These are phyloP conservation scores for Papilio machaon DNA, from an alignment of 1,140 invertebrate genomes.

Conservation along the genomic window DNA sequence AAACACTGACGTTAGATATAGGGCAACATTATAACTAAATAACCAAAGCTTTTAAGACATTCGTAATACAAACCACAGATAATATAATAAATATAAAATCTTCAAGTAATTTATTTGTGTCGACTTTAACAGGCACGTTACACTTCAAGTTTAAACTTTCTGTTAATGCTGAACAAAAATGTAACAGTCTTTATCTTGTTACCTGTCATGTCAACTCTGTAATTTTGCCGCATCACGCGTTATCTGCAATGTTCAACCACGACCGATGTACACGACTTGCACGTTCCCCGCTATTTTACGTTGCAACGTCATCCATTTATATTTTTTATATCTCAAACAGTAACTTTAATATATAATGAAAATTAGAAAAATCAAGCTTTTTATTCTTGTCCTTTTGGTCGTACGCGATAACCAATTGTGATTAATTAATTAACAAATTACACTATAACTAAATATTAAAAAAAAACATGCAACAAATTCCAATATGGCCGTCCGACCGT, in stretches of 20 bases:
- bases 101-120: neutral
- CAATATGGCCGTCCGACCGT: slow-evolving; percentile 14
- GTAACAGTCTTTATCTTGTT: neutral
- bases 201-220: slow-evolving; percentile 12
- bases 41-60: too few relatives aligned
- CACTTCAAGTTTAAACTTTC: neutral
- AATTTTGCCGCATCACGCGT: slow-evolving; percentile 14
- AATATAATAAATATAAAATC: too few relatives aligned
- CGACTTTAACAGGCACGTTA: neutral
- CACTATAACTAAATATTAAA: neutral
- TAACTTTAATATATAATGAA: neutral
- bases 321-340: neutral
- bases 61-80: too few relatives aligned
- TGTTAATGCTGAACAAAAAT: slow-evolving; percentile 6
- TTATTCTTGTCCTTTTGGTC: neutral
- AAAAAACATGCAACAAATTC: slow-evolving; percentile 14
- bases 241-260: slow-evolving; percentile 5
- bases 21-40: too few relatives aligned
- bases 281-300: neutral
- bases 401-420: neutral
- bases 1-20: too few relatives aligned
- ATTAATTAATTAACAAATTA: neutral
- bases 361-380: neutral
- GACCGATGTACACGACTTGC: neutral
- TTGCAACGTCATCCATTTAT: neutral